Base-by-base conservation (phyloP, 2,113 vertebrate genomes). In the Pseudorasbora parva region DNA sequence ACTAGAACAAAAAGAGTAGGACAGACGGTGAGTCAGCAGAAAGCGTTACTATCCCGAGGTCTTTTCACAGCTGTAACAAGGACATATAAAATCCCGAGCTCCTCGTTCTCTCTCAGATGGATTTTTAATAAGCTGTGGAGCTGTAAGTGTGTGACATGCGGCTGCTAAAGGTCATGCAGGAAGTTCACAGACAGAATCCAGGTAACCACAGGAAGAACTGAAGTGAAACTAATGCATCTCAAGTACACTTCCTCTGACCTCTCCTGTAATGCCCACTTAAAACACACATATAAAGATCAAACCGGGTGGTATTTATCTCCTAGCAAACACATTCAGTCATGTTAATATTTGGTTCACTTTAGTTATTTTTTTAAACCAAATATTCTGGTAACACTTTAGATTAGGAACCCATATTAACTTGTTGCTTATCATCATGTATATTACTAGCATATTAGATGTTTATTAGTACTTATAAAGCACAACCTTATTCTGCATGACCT, bases 21-120 rank as follows among this genome's bases (percentile, higher is more conserved):
- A 47, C 49, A 71, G 23, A 81, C 7, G 33, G 2, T 84, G n/a
- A 77, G 30, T 85, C 77, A 85, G 85, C 81, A 88, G 81, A 85
- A 33, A 56, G 49, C 60, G 84, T 86, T 90, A 72, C 45, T 72
- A 71, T 71, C 68, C 37, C 10, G 68, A 45, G 37, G 68, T 71
- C 68, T 69, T 37, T 72, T 72, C 23, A n/a, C 71, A 33, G 71
- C 72, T 25, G 72, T 72, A 83, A 76, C 41, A 51, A 68, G 47
- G 59, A 60, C 71, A 56, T 59, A 69, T 72, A 43, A 56, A 72
- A 82, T 33, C 23, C 77, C 0, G 17, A 21, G 51, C 79, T 71
- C 57, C 79, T 81, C 30, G 4, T 11, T 76, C 30, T 66, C 59
- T 68, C 43, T 68, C 71, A 54, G 59, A 83, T 23, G 45, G 51